phyloP scores from a whole-genome alignment of 1,140 invertebrate genomes.

The Lepidostoma basale region DNA sequence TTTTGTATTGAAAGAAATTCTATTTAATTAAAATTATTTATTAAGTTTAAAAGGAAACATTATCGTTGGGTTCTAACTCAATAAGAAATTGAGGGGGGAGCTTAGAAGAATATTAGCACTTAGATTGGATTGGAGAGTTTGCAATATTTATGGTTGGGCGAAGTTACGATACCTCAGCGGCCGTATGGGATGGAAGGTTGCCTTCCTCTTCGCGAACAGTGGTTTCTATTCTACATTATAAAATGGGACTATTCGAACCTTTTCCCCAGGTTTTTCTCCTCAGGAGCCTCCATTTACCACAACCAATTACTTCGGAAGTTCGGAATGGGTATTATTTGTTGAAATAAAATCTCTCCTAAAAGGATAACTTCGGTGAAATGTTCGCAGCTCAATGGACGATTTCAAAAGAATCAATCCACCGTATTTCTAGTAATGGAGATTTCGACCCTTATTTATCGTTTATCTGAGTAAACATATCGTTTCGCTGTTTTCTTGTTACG shows the following conservation, averaged over 20 bases:
- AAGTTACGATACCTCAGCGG: too few relatives aligned
- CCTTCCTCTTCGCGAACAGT: too few relatives aligned
- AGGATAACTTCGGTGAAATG: conserved; percentile 3
- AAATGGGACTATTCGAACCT: not conserved
- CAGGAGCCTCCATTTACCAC: not conserved
- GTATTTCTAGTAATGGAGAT: conserved; percentile 19
- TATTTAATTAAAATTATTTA: too few relatives aligned
- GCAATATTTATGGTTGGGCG: too few relatives aligned
- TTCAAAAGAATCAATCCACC: conserved; percentile 19
- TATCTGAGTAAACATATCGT: not conserved
- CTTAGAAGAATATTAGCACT: too few relatives aligned
- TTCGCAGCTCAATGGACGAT: conserved; percentile 2
- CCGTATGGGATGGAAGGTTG: too few relatives aligned
- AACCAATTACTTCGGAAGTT: not conserved
- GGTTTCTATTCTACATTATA: not conserved
- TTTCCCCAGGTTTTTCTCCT: not conserved
- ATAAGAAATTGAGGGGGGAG: too few relatives aligned
- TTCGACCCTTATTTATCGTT: conserved; percentile 11
- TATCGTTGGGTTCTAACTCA: too few relatives aligned
- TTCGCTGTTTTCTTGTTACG: not conserved
- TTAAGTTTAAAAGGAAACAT: too few relatives aligned
- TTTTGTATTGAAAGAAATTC: too few relatives aligned
- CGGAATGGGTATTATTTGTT: conserved; percentile 13
- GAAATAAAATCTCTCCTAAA: conserved; percentile 8
- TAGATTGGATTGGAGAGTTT: too few relatives aligned